Evolutionary conservation across 2,797 vertebrate genomes (phyloP).

Genomic region (Poeciliopsis paucimaculata): DNA sequence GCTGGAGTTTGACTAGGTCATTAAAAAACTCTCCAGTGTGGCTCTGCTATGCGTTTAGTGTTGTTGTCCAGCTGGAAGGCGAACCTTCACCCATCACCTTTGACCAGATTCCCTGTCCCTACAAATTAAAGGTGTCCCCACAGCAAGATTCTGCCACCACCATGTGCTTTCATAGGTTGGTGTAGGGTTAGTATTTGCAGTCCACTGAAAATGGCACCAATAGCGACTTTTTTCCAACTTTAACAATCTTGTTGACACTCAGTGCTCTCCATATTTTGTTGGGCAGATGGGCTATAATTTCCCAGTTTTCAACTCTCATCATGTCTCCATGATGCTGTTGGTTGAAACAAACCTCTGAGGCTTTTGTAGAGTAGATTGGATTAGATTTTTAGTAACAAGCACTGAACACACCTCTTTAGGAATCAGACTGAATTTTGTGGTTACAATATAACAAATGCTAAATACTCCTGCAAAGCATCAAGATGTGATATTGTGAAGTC

Average conservation of each 20-base stretch:
- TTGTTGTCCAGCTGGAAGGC: neutral
- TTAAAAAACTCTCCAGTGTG: neutral
- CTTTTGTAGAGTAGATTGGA: neutral
- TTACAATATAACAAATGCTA: neutral
- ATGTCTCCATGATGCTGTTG: neutral
- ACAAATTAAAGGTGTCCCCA: neutral
- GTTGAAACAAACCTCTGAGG: neutral
- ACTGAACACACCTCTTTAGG: neutral
- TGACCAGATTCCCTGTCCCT: neutral
- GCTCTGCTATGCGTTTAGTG: neutral
- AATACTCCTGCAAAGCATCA: neutral
- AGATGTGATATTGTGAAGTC: neutral
- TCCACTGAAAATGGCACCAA: neutral
- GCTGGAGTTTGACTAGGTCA: neutral
- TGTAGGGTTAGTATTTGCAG: neutral
- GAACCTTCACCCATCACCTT: neutral
- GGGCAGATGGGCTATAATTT: neutral
- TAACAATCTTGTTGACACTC: neutral
- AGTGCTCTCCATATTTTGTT: neutral
- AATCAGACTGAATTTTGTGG: neutral
- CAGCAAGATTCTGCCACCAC: neutral
- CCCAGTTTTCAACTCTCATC: neutral
- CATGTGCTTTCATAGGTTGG: neutral
- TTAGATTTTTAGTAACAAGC: neutral
- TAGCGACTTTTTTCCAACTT: neutral